Evolutionary conservation across 2,888 invertebrate genomes (phyloP).

Genomic region (Zaprionus obscuricornis): DNA sequence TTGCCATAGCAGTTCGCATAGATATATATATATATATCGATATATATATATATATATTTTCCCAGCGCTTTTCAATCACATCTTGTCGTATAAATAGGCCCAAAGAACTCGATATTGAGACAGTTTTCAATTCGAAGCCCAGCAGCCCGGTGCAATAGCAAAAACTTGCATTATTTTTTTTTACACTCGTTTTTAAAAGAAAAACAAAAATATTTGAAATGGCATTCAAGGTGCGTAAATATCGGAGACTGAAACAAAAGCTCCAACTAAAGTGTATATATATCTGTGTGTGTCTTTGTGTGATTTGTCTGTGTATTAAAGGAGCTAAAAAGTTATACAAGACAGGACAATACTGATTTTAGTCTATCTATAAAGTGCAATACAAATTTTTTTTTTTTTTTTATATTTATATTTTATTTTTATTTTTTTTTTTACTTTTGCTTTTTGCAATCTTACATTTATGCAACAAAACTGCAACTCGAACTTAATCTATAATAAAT

Average conservation of each 20-base stretch:
- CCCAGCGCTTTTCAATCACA: constrained; percentile 38
- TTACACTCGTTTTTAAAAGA: constrained; percentile 2
- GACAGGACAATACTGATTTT: too few relatives aligned
- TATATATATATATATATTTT: too few relatives aligned
- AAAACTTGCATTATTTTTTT: constrained; percentile 47
- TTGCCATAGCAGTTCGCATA: constrained; percentile 44
- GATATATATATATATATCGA: too few relatives aligned
- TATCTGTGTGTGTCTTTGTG: constrained; percentile 4
- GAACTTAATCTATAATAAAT: too few relatives aligned
- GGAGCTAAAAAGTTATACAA: too few relatives aligned
- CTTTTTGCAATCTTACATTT: too few relatives aligned
- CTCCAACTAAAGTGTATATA: constrained; percentile 8
- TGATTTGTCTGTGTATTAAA: not conserved
- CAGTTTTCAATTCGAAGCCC: constrained; percentile 67
- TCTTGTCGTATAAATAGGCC: constrained; percentile 68
- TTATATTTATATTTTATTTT: too few relatives aligned
- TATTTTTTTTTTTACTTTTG: too few relatives aligned
- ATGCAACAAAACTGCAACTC: too few relatives aligned
- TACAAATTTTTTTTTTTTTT: too few relatives aligned
- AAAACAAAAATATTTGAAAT: constrained; percentile 39
- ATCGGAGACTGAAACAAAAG: not conserved
- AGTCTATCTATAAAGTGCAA: too few relatives aligned
- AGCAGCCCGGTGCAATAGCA: constrained; percentile 38
- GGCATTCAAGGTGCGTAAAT: constrained; percentile 78
- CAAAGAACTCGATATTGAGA: constrained; percentile 67